A percentile compares a stretch with the other conserved stretches of the same genome.
phyloP scores from a whole-genome alignment of 2,888 invertebrate genomes.

The Dynastes hyllus region DNA sequence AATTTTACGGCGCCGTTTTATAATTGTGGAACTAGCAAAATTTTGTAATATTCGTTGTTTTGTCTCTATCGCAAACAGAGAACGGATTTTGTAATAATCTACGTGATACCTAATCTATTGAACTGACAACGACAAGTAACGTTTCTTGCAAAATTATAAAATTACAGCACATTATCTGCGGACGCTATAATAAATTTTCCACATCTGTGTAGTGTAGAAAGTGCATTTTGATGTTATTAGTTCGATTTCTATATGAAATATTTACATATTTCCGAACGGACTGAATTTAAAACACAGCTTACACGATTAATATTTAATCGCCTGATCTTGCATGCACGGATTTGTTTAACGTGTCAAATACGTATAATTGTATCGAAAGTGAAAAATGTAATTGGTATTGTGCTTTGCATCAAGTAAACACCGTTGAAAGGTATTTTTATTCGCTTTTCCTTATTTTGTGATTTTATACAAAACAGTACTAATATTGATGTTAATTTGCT shows the following conservation, averaged over 20 bases:
- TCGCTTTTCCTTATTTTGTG: too few species aligned
- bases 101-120: background rate
- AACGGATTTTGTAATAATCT: background rate
- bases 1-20: background rate
- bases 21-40: background rate
- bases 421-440: background rate
- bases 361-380: background rate
- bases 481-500: too few species aligned
- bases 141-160: conserved; percentile 29
- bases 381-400: background rate
- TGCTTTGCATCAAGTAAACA: background rate
- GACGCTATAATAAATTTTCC: conserved; percentile 27
- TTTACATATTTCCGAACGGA: conserved; percentile 7
- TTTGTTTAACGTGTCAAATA: background rate
- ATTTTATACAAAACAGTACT: too few species aligned
- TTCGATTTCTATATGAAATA: conserved; percentile 26
- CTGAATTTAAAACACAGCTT: background rate
- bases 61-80: background rate
- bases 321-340: background rate
- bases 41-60: background rate
- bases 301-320: background rate
- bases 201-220: conserved; percentile 31
- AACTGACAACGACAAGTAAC: background rate
- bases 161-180: conserved; percentile 7
- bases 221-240: conserved; percentile 20